phyloP scores from a whole-genome alignment of 2,797 vertebrate species.

The Siniperca obscura region DNA sequence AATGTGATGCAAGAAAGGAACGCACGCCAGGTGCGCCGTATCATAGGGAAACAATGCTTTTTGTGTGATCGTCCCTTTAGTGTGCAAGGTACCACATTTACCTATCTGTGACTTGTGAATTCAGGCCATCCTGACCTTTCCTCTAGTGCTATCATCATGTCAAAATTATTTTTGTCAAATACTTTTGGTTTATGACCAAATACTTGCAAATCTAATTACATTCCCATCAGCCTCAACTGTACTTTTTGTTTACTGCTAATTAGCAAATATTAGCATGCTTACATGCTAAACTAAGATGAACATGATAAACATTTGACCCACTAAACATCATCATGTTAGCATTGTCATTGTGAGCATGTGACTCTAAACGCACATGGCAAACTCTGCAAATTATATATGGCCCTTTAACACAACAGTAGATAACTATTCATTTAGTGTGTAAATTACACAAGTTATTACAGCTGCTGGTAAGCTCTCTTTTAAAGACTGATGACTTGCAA shows the following conservation, averaged over 20 bases:
- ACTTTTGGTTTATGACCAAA: background rate
- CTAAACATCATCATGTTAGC: background rate
- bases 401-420: background rate
- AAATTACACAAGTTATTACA: background rate
- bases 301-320: background rate
- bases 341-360: background rate
- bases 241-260: too few relatives aligned
- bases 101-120: background rate
- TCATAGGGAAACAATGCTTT: too few relatives aligned
- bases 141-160: background rate
- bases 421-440: background rate
- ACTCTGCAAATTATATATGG: background rate
- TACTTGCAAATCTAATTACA: too few relatives aligned
- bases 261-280: too few relatives aligned
- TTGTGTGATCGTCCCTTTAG: too few relatives aligned
- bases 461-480: background rate
- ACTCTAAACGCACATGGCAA: background rate
- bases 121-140: background rate
- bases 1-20: too few relatives aligned
- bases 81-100: background rate
- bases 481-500: background rate
- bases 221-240: too few relatives aligned
- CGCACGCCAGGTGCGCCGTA: too few relatives aligned
- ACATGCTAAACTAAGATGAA: too few relatives aligned
- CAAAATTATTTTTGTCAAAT: background rate